Percentiles rank a stretch among this genome's conserved stretches.
phyloP scores from a whole-genome alignment of 1,140 invertebrate genomes.

The Zaprionus taronus region DNA sequence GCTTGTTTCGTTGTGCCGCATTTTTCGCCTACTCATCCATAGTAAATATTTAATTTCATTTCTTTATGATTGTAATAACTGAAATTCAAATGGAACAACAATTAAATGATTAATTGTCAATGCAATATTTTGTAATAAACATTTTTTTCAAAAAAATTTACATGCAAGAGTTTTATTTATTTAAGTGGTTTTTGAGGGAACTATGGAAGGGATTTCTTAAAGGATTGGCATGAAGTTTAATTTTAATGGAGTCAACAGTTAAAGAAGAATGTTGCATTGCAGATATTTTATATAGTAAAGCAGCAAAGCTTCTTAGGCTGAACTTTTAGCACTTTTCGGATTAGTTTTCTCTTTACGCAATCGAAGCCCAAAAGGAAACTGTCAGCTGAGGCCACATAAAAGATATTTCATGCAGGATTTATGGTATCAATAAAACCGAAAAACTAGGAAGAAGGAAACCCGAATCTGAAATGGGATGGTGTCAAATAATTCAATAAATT shows the following conservation, averaged over 20 bases:
- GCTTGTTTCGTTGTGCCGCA: constrained; percentile 24
- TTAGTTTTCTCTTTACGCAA: background rate
- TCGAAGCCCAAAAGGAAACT: background rate
- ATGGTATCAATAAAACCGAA: background rate
- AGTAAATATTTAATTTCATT: constrained; percentile 60
- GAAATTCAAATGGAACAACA: constrained; percentile 54
- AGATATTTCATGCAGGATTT: constrained; percentile 8
- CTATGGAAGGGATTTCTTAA: background rate
- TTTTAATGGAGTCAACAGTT: no score
- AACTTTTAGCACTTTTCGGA: background rate
- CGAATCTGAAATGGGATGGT: background rate
- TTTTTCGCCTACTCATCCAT: constrained; percentile 56
- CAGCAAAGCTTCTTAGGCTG: background rate
- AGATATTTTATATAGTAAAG: background rate
- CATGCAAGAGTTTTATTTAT: background rate
- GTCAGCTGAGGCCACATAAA: background rate
- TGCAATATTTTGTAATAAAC: constrained; percentile 80
- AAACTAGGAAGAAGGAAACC: background rate
- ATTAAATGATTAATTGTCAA: constrained; percentile 71
- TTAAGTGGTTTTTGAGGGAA: background rate
- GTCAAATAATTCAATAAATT: constrained; percentile 16
- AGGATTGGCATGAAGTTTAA: no score
- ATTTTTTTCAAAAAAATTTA: constrained; percentile 42
- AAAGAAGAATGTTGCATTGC: no score
- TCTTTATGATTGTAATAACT: constrained; percentile 54